Conservation (phyloP, 2,888 invertebrate genomes). For the Temnothorax rugatulus region DNA sequence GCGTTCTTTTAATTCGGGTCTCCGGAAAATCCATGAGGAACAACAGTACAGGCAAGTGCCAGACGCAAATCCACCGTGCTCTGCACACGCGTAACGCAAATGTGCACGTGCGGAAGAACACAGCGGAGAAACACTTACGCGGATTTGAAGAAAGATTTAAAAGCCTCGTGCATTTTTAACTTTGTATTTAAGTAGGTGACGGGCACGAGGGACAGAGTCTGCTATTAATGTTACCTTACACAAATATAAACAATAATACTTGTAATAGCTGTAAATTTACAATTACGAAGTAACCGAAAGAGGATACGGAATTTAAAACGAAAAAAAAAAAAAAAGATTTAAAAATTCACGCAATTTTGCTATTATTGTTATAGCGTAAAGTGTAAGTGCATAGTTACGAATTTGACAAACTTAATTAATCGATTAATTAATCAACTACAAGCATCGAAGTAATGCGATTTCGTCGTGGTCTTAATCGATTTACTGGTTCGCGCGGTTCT, state of each 20-base stretch:
- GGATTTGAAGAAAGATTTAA: conserved; percentile 68
- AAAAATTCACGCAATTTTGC: conserved; percentile 78
- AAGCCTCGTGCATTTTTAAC: conserved; percentile 82
- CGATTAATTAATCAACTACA: conserved; percentile 69
- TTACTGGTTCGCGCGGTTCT: conserved; percentile 56
- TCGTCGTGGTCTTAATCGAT: conserved; percentile 60
- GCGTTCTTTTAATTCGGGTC: conserved; percentile 61
- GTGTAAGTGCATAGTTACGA: conserved; percentile 78
- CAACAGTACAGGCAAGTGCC: conserved; percentile 42
- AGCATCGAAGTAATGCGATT: conserved; percentile 73
- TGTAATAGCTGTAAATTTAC: conserved; percentile 82
- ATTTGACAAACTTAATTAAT: conserved; percentile 77
- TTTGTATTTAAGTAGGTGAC: conserved; percentile 80
- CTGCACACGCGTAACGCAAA: conserved; percentile 47
- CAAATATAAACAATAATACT: conserved; percentile 80
- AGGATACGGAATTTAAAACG: conserved; percentile 64
- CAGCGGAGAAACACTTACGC: conserved; percentile 61
- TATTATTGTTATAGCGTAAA: conserved; percentile 82
- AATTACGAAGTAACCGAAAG: conserved; percentile 67
- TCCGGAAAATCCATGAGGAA: conserved; percentile 37
- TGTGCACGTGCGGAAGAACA: conserved; percentile 64
- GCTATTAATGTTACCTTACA: conserved; percentile 79
- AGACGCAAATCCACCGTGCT: conserved; percentile 55
- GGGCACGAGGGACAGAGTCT: conserved; percentile 73
- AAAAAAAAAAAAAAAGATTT: conserved; percentile 65